These are phyloP conservation scores for Macaca nemestrina DNA, from an alignment of 2,113 vertebrate species.

Conservation along the genomic window DNA sequence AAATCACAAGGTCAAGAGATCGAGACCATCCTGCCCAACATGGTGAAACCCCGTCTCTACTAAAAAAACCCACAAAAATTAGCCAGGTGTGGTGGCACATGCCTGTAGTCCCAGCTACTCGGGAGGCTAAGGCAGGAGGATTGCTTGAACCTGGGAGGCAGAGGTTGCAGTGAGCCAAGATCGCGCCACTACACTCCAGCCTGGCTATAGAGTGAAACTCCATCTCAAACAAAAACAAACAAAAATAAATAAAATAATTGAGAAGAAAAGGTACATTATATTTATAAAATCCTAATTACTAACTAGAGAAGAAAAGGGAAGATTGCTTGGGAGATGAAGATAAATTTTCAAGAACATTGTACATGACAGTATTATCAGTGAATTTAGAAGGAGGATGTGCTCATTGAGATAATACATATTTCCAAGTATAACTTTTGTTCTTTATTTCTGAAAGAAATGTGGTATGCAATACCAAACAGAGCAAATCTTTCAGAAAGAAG, in stretches of 20 bases:
- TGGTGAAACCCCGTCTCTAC: no score
- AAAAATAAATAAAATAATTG: not conserved
- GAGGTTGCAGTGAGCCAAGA: no score
- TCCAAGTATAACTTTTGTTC: slow-evolving; percentile 24
- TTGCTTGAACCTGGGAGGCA: no score
- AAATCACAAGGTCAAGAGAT: no score
- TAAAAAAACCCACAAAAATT: no score
- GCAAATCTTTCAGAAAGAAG: not conserved
- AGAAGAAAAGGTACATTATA: not conserved
- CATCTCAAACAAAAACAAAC: no score
- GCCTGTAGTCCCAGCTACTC: no score
- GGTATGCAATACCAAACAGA: not conserved
- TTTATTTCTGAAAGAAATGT: slow-evolving; percentile 25
- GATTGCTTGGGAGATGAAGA: not conserved
- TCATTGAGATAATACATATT: not conserved
- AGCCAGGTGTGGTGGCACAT: no score
- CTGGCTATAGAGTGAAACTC: no score
- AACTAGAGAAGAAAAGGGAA: not conserved
- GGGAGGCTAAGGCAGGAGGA: no score
- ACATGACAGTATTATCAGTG: not conserved
- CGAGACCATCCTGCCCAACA: no score
- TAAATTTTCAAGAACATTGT: not conserved
- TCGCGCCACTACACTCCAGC: no score
- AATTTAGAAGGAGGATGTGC: not conserved
- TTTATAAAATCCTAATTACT: not conserved